Base-by-base conservation (phyloP, 2,113 vertebrate species). In the Ictidomys tridecemlineatus region DNA sequence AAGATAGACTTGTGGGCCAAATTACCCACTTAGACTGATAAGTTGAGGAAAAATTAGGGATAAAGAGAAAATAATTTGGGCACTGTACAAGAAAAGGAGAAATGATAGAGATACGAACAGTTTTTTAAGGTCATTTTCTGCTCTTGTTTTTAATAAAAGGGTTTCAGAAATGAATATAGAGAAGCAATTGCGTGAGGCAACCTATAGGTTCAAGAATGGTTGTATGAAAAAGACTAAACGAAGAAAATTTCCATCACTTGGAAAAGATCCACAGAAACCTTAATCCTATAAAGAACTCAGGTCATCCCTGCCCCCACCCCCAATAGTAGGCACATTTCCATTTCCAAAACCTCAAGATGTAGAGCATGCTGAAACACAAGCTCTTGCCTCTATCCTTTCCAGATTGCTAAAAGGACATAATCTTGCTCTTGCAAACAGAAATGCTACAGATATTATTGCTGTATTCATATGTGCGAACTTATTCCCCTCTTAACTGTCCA, bases 241-340 rank as follows among this genome's bases (percentile, higher is more conserved):
- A 70, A 48, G 51, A 85, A 65, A 58, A 63, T 51, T 77, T 51
- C 77, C 61, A 72, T 91, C 39, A 82, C 45, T 72, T 85, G 83
- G 85, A 48, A 34, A 80, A 90, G 77, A 6, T 22, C n/a, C 56
- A 69, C n/a, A 86, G 91, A 94, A 90, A 89, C 30, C 13, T 26
- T 39, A 51, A 85, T 67, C 30, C 30, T 61, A 53, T 32, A 16
- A 53, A 67, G 37, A 65, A 61, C 61, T 72, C 13, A 2, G 77
- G 53, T 73, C 30, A 22, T 37, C 48, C 8, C 45, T 45, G 45
- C 48, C 48, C 48, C 39, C 42, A 18, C 42, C 16, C 51, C 56
- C 3, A 63, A 37, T 2, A 39, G 58, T 9, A 26, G 26, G 58
- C 24, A 6, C 65, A 58, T 39, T 67, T 67, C 30, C 72, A 45